These are phyloP conservation scores for Pachymerium ferrugineum DNA, from an alignment of 2,888 invertebrate genomes.

Conservation along the genomic window DNA sequence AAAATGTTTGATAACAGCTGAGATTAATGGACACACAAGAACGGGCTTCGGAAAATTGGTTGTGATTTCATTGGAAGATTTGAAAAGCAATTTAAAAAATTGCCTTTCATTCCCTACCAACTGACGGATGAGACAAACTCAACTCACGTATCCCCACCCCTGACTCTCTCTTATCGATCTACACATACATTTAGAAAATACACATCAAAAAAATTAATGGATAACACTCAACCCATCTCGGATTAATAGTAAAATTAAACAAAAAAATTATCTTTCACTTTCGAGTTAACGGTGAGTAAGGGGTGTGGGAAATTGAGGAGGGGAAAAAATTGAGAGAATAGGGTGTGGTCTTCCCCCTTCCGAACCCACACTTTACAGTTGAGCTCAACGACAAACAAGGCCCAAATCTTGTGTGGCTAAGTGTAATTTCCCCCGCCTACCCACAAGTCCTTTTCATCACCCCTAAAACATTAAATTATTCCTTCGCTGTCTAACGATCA, in stretches of 20 bases:
- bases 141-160: constrained; percentile 12
- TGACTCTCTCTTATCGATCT: constrained; percentile 20
- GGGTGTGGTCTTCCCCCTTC: constrained; percentile 16
- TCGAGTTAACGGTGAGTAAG: background rate
- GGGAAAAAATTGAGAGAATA: background rate
- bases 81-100: constrained; percentile 33
- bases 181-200: constrained; percentile 23
- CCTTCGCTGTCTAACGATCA: background rate
- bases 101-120: constrained; percentile 28
- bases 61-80: constrained; percentile 31
- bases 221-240: background rate
- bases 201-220: constrained; percentile 18
- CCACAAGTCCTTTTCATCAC: background rate
- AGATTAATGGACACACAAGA: constrained; percentile 28
- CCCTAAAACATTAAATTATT: background rate
- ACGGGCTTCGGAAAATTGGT: constrained; percentile 29
- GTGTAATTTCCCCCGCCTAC: background rate
- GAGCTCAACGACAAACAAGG: constrained; percentile 15
- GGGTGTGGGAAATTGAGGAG: background rate
- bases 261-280: constrained; percentile 16
- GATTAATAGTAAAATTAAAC: constrained; percentile 24
- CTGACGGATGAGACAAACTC: constrained; percentile 27
- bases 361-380: background rate
- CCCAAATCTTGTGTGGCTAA: constrained; percentile 11
- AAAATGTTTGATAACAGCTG: constrained; percentile 33